Conservation (phyloP, 2,113 vertebrate species). For the Panthera uncia region DNA sequence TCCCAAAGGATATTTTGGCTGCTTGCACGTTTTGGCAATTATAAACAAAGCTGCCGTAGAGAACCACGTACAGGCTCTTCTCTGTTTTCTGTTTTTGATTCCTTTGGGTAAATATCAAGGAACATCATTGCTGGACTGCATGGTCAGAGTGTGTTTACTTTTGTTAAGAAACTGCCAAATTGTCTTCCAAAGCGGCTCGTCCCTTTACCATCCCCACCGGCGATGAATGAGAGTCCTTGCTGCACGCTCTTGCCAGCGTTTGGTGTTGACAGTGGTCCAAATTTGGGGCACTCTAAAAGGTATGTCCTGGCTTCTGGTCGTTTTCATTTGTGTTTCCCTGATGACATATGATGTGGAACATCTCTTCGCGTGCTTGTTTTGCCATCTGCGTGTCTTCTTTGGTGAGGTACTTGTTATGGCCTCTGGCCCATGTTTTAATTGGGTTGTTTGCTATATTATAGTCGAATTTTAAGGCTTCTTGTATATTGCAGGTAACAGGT, state of each 20-base stretch:
- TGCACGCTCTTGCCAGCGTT: neutral
- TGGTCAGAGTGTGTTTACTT: neutral
- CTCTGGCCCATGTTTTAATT: neutral
- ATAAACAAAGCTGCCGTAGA: neutral
- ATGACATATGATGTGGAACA: neutral
- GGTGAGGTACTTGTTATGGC: neutral
- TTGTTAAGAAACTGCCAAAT: neutral
- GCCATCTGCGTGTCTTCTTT: neutral
- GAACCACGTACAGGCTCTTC: neutral
- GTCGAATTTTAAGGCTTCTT: neutral
- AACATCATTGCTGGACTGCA: neutral
- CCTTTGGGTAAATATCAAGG: neutral
- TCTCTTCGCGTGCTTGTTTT: neutral
- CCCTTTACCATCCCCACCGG: neutral
- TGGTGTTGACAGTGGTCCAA: neutral
- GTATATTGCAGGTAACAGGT: neutral
- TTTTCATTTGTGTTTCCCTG: neutral
- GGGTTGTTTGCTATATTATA: neutral
- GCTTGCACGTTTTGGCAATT: neutral
- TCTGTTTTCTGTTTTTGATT: neutral
- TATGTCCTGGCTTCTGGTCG: neutral
- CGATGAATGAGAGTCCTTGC: neutral
- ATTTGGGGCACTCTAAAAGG: neutral
- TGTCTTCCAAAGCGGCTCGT: neutral
- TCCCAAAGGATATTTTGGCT: neutral